Base-by-base conservation (phyloP, 2,797 vertebrate genomes). In the Cephalopachus bancanus region DNA sequence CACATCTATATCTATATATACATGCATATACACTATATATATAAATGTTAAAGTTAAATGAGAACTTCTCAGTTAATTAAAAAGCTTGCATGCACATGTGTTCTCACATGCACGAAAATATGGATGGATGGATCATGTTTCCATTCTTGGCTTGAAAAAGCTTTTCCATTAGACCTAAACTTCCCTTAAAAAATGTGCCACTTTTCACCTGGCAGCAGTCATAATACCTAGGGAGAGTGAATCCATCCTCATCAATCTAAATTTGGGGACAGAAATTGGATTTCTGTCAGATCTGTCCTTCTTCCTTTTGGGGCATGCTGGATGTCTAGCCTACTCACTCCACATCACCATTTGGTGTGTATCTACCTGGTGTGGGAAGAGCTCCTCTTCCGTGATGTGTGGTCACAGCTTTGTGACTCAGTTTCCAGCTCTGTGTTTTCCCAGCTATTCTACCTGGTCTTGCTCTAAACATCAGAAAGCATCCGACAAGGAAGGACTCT, bases 241-340 rank as follows among this genome's bases (percentile, higher is more conserved):
- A 14, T 78, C 57, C 20, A 65, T 67, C 67, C 90, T 90, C 69
- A 88, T 60, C 81, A 91, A 93, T 33, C 33, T 83, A 92, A 87
- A 88, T 80, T 53, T 92, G 87, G 85, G 96, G 79, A 64, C 55
- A 83, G 76, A 79, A 91, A 80, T 55, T 74, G 69, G 62, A 93
- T 89, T 94, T 92, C 89, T 74, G 89, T 89, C 88, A 84, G 24
- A 28, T 94, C 28, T 75, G 33, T 55, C 83, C 91, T 53, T 69
- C 91, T 53, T 69, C 17, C n/a, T 94, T 55, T 30, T 0, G 28
- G 87, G 81, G 55, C 12, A n/a, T 10, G 55, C 55, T 51, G 65
- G 65, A 20, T 2, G 6, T 26, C 33, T 19, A 0, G 1, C 4
- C 11, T 3, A 78, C 7, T 51, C 24, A 28, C 28, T 62, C 20